Conservation (phyloP, 2,888 invertebrate species). For the Cerastis rubricosa region DNA sequence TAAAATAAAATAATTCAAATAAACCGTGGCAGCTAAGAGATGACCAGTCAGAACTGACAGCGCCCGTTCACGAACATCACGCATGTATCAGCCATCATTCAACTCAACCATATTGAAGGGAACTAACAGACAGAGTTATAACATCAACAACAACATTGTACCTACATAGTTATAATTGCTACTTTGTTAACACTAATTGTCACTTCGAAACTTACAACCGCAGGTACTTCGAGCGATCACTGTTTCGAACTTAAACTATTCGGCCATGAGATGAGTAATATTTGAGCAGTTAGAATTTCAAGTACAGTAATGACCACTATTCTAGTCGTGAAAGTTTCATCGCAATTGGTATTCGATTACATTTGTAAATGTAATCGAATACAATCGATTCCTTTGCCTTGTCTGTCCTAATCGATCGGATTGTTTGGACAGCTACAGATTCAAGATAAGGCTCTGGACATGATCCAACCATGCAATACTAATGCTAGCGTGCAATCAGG, state of each 20-base stretch:
- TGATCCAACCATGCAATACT: conserved; percentile 47
- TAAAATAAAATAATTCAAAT: too few species aligned
- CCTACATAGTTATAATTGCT: conserved; percentile 12
- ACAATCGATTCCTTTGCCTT: conserved; percentile 15
- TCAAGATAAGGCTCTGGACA: conserved; percentile 40
- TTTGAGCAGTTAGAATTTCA: conserved; percentile 30
- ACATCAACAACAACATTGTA: conserved; percentile 9
- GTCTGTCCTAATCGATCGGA: conserved; percentile 17
- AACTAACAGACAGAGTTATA: too few species aligned
- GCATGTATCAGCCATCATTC: too few species aligned
- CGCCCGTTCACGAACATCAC: too few species aligned
- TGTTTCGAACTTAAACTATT: conserved; percentile 35
- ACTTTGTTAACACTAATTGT: conserved; percentile 28
- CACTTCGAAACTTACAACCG: conserved; percentile 10
- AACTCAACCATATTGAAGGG: too few species aligned
- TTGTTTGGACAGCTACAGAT: conserved; percentile 26
- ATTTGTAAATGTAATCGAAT: conserved; percentile 34
- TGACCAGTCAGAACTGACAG: too few species aligned
- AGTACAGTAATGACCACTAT: conserved; percentile 23
- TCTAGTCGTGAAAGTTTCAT: conserved; percentile 35
- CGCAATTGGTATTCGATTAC: conserved; percentile 12
- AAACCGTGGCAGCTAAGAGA: too few species aligned
- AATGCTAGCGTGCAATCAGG: conserved; percentile 49
- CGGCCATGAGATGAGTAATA: conserved; percentile 28
- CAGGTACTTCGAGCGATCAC: conserved; percentile 3